Percentiles rank a stretch among this genome's conserved stretches.
phyloP scores from a whole-genome alignment of 1,140 invertebrate genomes.

The Bombus affinis region DNA sequence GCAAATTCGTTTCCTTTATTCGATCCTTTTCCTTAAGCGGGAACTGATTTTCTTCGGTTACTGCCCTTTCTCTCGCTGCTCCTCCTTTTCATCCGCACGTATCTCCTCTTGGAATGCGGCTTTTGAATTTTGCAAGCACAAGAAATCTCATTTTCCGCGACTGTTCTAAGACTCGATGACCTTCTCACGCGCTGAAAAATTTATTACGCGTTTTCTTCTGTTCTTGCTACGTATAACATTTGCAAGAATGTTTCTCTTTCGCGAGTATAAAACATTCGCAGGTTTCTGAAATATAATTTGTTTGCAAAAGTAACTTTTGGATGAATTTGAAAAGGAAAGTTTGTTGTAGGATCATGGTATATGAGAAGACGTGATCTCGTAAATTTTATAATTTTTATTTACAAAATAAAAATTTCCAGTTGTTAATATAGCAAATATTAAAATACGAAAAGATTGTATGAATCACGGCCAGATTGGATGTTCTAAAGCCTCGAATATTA shows the following conservation, averaged over 20 bases:
- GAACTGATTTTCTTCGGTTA: slow-evolving; percentile 54
- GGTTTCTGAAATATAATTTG: background rate
- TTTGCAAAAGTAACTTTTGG: background rate
- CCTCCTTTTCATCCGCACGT: background rate
- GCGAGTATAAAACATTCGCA: background rate
- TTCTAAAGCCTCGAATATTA: too few relatives aligned
- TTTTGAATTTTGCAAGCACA: slow-evolving; percentile 62
- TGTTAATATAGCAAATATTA: background rate
- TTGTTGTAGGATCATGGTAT: background rate
- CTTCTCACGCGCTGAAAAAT: slow-evolving; percentile 34
- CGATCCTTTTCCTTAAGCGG: slow-evolving; percentile 36
- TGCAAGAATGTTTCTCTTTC: slow-evolving; percentile 22
- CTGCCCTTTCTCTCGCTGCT: background rate
- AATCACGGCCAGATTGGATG: too few relatives aligned
- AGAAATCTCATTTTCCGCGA: slow-evolving; percentile 59
- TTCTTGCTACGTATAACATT: background rate
- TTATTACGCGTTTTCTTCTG: slow-evolving; percentile 56
- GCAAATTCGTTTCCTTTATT: slow-evolving; percentile 10
- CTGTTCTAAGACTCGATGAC: slow-evolving; percentile 10
- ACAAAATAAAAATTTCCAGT: background rate
- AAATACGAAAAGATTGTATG: too few relatives aligned
- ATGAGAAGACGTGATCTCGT: too few relatives aligned
- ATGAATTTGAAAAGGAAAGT: background rate
- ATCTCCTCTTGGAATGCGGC: background rate
- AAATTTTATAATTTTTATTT: background rate